Evolutionary conservation across 1,140 invertebrate species (phyloP), one percentile per base, ranked within the genome.

Genomic region (Drosophila nebulosa): DNA sequence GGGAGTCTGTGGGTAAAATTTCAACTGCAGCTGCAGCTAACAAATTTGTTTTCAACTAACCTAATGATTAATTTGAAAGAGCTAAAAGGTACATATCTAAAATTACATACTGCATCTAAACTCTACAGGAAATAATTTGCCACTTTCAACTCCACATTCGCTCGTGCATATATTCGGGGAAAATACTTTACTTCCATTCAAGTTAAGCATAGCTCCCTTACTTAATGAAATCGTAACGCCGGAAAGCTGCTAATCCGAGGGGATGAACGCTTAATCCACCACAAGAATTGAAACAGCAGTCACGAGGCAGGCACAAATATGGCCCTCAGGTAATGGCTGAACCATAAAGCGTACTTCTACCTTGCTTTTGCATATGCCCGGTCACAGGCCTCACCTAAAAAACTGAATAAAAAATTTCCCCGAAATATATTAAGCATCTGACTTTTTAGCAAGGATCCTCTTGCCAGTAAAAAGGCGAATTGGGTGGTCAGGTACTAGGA

Each of bases 181-280:
- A 30, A 30, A 18, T 30, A 30, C 5, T 16, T n/a, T 6, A 46
- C 7, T 55, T 85, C 78, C 81, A 85, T 86, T 85, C 64, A 85
- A 30, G 14, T 27, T 51, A 76, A 64, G 64, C 62, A 69, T 35
- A 67, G 73, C 74, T 71, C 55, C 78, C 60, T 69, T 71, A 68
- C 81, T 78, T 86, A 85, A 85, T 86, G 81, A 81, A 86, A 65
- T 59, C 27, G 61, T 62, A 74, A 85, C 81, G 78, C 69, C 74
- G 81, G 35, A 35, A n/a, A 67, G 53, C 53, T 63, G 63, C 69
- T 85, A 85, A 85, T 84, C 79, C 78, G 18, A 27, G 42, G 24
- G 81, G 81, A 86, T 86, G 81, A 88, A 65, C 63, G 67, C 64
- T 83, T 68, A 86, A 88, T 86, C 81, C 81, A 88, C 83, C 83